A percentile compares a stretch with the other conserved stretches of the same genome.
Evolutionary conservation across 2,797 vertebrate species (phyloP).

Genomic region (Esox masquinongy): DNA sequence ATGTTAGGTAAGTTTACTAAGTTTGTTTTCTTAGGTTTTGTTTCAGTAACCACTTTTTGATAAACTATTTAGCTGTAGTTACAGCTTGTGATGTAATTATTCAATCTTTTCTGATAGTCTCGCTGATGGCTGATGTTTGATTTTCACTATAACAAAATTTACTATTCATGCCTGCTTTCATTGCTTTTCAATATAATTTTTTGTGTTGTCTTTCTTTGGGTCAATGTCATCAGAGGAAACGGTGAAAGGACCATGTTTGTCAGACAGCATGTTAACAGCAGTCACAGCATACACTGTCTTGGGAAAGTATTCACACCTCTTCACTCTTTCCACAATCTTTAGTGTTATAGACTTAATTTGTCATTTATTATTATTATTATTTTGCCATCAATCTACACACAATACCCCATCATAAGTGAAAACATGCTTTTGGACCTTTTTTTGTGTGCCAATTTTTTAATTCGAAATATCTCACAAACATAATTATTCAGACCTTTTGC

Average conservation of each 20-base stretch:
- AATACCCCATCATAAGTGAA: too few species aligned
- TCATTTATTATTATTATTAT: too few species aligned
- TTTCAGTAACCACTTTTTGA: too few species aligned
- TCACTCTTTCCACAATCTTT: background rate
- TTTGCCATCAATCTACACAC: too few species aligned
- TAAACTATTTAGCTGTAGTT: constrained; percentile 35
- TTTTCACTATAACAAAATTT: background rate
- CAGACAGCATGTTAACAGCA: background rate
- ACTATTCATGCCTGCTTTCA: background rate
- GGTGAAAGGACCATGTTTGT: background rate
- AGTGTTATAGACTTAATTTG: too few species aligned
- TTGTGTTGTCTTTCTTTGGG: constrained; percentile 7
- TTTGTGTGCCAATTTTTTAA: too few species aligned
- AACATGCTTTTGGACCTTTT: too few species aligned
- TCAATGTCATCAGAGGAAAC: background rate
- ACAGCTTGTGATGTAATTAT: constrained; percentile 22
- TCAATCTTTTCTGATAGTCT: constrained; percentile 18
- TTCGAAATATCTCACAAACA: too few species aligned
- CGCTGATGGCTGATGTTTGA: background rate
- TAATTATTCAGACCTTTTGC: too few species aligned
- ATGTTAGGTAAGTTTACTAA: too few species aligned
- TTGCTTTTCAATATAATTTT: background rate
- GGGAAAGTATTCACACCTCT: too few species aligned
- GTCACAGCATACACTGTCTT: background rate
- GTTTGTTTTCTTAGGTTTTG: too few species aligned